Base-by-base conservation (phyloP, 2,113 vertebrate species). In the Isurus oxyrinchus region DNA sequence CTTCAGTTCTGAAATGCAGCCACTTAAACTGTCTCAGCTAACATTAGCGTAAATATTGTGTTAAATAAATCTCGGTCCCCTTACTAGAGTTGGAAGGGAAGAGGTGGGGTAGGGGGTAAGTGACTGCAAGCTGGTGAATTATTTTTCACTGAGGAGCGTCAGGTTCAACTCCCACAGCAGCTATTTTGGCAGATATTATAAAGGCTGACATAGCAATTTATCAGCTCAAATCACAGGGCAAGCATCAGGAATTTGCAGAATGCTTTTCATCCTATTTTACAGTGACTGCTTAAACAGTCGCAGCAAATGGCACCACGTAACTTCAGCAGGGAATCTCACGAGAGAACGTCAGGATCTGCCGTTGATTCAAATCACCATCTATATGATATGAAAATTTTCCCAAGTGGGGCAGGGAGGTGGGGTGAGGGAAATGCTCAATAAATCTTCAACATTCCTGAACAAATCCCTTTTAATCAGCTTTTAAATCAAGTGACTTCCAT, bases 21-120 rank as follows among this genome's bases (percentile, higher is more conserved):
- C 96, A 96, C 97, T 97, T 97, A 97, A 97, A 97, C 96, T 94
- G 95, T 97, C 96, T 96, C 96, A 96, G 96, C 96, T 97, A 96
- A 91, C 96, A 96, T 63, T 97, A 97, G 97, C 97, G 97, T 96
- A 97, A 97, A 97, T 96, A 97, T 94, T 96, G 96, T 93, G 96
- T 94, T 79, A 57, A 97, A 96, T 57, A 94, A 97, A 86, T 97
- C 96, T 96, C 16, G 66, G 35, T 72, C 67, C 44, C 61, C 44
- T 81, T 76, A 95, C 96, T 27, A 96, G 97, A 95, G 87, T 1
- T 69, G 1, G 4, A 96, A 96, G 94, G 49, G 53, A 96, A 96
- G 96, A n/a, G 91, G 19, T 25, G 88, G 44, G 44, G 44, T 27
- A 4, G 67, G 94, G 23, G 1, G 44, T 5, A 69, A 53, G 44